Conservation (phyloP, 2,797 vertebrate genomes). For the Dipus sagitta region DNA sequence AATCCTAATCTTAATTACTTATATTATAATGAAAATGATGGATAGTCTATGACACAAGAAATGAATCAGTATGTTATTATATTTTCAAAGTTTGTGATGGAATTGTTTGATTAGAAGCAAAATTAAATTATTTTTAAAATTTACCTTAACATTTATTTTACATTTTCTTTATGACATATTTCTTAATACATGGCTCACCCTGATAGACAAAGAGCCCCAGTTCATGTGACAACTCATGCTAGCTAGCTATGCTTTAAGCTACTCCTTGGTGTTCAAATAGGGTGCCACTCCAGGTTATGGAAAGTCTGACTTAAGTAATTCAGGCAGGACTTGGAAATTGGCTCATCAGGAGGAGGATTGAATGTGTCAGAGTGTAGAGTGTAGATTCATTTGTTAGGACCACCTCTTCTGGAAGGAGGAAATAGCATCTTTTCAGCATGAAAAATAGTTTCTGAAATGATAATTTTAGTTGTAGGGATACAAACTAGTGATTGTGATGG, state of each 20-base stretch:
- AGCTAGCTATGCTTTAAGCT: not conserved
- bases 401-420: not conserved
- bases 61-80: not conserved
- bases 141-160: not conserved
- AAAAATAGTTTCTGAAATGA: constrained; percentile 40
- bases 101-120: constrained; percentile 16
- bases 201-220: not conserved
- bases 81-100: not conserved
- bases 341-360: not conserved
- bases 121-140: not conserved
- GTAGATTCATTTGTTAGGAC: not conserved
- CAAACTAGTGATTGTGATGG: not conserved
- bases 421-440: not conserved
- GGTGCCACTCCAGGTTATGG: not conserved
- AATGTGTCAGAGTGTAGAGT: not conserved
- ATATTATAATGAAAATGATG: not conserved
- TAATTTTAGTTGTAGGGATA: not conserved
- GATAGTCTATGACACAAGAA: not conserved
- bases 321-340: not conserved
- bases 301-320: constrained; percentile 20
- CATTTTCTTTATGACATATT: not conserved
- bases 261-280: not conserved
- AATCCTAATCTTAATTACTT: not conserved
- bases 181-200: not conserved
- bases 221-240: not conserved